Conservation (phyloP, 2,797 vertebrate species). For the Macrochelys suwanniensis region DNA sequence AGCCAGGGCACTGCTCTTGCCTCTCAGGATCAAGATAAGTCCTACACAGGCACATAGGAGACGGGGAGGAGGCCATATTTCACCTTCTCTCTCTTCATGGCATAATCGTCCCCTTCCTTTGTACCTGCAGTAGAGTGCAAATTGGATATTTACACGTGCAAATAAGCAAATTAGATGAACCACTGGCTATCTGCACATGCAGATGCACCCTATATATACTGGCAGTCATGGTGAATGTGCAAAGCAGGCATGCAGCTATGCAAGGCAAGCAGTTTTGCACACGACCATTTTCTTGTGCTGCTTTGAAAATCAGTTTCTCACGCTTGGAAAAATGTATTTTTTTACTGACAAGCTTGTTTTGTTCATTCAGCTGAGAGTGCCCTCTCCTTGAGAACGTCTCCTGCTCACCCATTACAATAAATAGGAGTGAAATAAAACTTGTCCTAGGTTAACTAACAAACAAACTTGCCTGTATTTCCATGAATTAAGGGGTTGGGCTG, state of each 20-base stretch:
- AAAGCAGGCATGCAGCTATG: background rate
- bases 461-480: background rate
- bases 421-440: background rate
- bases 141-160: background rate
- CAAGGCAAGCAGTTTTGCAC: background rate
- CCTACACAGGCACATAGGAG: background rate
- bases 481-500: background rate
- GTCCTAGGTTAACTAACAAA: background rate
- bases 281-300: background rate
- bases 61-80: background rate
- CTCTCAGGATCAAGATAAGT: background rate
- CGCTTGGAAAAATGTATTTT: background rate
- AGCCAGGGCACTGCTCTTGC: background rate
- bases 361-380: background rate
- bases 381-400: background rate
- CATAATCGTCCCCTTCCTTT: accelerated
- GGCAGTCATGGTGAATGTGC: background rate
- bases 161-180: background rate
- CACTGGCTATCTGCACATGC: background rate
- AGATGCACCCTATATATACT: background rate
- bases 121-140: background rate
- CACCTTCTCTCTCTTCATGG: background rate
- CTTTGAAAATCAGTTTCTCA: background rate
- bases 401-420: background rate
- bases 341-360: background rate